Conservation (phyloP, 1,140 invertebrate species). For the Manduca sexta region DNA sequence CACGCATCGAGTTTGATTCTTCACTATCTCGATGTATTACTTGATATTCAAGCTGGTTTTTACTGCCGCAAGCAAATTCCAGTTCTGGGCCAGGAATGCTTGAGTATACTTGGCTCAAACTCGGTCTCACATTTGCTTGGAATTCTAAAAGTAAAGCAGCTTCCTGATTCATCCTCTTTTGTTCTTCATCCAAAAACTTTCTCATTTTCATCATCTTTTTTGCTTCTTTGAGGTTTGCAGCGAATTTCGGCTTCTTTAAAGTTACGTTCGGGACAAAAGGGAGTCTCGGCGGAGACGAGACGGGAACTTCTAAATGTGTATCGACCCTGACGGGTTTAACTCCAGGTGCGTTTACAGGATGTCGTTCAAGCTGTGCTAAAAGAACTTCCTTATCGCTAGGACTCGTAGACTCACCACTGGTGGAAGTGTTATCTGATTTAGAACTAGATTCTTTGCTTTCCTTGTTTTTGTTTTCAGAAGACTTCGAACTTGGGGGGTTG, state of each 20-base stretch:
- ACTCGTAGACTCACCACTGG: slow-evolving; percentile 58
- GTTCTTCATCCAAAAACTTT: slow-evolving; percentile 75
- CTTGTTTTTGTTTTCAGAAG: slow-evolving; percentile 41
- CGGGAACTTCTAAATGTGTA: slow-evolving; percentile 47
- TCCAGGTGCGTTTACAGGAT: neutral
- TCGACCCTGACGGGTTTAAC: slow-evolving; percentile 39
- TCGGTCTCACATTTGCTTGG: slow-evolving; percentile 64
- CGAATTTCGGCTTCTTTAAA: slow-evolving; percentile 76
- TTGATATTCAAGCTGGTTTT: slow-evolving; percentile 12
- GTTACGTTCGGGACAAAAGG: slow-evolving; percentile 53
- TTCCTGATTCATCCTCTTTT: slow-evolving; percentile 71
- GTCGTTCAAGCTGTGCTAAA: neutral
- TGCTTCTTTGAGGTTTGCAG: slow-evolving; percentile 76
- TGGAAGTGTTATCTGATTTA: slow-evolving; percentile 60
- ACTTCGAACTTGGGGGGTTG: slow-evolving; percentile 49
- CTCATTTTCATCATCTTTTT: slow-evolving; percentile 77
- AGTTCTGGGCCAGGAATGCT: slow-evolving; percentile 65
- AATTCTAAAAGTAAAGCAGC: slow-evolving; percentile 65
- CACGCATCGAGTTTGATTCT: too few relatives aligned
- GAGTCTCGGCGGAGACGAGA: slow-evolving; percentile 36
- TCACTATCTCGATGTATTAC: neutral
- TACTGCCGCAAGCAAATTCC: slow-evolving; percentile 58
- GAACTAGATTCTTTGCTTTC: slow-evolving; percentile 52
- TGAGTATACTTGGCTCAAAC: slow-evolving; percentile 63
- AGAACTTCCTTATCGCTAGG: slow-evolving; percentile 54